Conservation (phyloP, 64 coral and sea anemone species). For the Pachyseris speciosa region DNA sequence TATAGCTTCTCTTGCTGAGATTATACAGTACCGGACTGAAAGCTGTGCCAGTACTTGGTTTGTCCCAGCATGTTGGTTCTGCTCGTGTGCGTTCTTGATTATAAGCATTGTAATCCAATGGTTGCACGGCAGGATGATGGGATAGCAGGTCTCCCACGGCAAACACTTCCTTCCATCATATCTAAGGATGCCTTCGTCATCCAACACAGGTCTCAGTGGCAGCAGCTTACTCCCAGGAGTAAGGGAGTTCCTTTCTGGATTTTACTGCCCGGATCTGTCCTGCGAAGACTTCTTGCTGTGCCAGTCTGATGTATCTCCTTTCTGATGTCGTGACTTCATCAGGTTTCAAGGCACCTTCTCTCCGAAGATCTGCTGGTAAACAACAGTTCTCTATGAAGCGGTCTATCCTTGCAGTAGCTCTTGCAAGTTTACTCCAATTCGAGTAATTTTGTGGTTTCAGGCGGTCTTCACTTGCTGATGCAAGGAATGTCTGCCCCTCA, state of each 20-base stretch:
- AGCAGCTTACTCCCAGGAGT: too few relatives aligned
- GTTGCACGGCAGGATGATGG: too few relatives aligned
- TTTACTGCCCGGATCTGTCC: too few relatives aligned
- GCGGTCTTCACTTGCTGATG: neutral
- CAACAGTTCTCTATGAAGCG: slow-evolving; percentile 56
- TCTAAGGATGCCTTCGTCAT: too few relatives aligned
- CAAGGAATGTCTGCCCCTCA: neutral
- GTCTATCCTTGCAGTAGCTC: slow-evolving; percentile 1
- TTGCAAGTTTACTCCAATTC: slow-evolving; percentile 16
- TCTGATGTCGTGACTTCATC: slow-evolving; percentile 45
- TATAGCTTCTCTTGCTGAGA: slow-evolving; percentile 67
- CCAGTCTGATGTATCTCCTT: too few relatives aligned
- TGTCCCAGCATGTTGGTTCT: too few relatives aligned
- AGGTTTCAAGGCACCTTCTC: slow-evolving; percentile 8
- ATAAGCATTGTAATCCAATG: too few relatives aligned
- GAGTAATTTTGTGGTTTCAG: slow-evolving; percentile 42
- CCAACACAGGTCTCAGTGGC: too few relatives aligned
- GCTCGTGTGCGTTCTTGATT: too few relatives aligned
- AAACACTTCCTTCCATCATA: too few relatives aligned
- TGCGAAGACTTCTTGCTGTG: slow-evolving; percentile 50
- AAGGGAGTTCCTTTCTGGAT: slow-evolving; percentile 43
- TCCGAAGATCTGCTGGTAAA: neutral
- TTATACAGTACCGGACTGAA: slow-evolving; percentile 1
- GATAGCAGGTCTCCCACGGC: too few relatives aligned
- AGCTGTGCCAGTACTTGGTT: slow-evolving; percentile 55